phyloP scores from a whole-genome alignment of 2,888 invertebrate species.

The Thereva unica region DNA sequence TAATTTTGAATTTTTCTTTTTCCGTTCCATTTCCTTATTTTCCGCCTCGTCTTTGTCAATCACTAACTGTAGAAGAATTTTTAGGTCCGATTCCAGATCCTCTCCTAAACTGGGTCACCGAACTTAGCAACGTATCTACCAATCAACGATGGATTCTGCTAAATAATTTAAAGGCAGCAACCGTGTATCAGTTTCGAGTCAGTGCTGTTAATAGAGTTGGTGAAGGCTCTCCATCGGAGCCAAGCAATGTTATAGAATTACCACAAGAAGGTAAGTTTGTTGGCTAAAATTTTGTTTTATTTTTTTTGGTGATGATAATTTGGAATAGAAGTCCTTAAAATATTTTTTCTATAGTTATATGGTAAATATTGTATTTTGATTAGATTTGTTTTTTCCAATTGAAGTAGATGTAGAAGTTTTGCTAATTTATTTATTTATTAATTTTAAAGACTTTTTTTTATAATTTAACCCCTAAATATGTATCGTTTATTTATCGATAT shows the following conservation, averaged over 20 bases:
- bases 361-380: no score
- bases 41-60: conserved; percentile 35
- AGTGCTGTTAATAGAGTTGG: conserved; percentile 95
- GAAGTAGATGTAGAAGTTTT: no score
- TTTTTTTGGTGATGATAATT: not conserved
- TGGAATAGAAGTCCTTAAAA: no score
- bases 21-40: conserved; percentile 39
- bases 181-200: conserved; percentile 95
- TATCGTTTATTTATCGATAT: no score
- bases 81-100: conserved; percentile 85
- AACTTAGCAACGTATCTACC: conserved; percentile 82
- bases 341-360: no score
- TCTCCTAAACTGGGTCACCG: conserved; percentile 85
- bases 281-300: not conserved
- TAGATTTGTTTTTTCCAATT: no score
- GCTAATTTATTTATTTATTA: no score
- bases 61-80: conserved; percentile 58
- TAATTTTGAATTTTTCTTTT: conserved; percentile 39
- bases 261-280: conserved; percentile 89
- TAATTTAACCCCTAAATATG: no score
- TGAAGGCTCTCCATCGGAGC: conserved; percentile 87
- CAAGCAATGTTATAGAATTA: conserved; percentile 85
- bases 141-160: conserved; percentile 78
- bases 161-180: conserved; percentile 88
- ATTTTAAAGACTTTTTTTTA: no score